Evolutionary conservation across 2,113 vertebrate species (phyloP).

Genomic region (Prinia subflava): DNA sequence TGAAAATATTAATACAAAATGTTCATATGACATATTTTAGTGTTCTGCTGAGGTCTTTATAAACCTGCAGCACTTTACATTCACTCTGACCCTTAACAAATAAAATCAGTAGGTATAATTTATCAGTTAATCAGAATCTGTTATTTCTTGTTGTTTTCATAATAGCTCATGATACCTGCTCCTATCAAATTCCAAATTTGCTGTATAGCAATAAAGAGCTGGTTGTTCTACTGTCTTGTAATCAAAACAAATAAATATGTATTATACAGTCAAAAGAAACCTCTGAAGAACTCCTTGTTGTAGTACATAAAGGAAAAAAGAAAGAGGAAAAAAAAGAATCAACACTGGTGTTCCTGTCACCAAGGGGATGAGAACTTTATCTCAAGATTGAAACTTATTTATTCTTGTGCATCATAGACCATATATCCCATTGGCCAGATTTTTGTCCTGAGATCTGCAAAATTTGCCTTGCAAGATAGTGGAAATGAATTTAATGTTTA

Average conservation of each 20-base stretch:
- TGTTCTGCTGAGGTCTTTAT: neutral
- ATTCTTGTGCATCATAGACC: neutral
- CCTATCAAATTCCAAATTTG: neutral
- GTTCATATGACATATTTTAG: neutral
- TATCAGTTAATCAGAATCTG: neutral
- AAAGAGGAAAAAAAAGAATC: fast-evolving
- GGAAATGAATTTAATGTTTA: neutral
- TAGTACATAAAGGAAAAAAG: neutral
- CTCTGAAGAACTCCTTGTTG: neutral
- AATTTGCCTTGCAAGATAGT: neutral
- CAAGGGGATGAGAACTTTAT: neutral
- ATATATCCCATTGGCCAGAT: fast-evolving
- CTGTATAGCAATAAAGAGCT: neutral
- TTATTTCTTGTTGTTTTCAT: neutral
- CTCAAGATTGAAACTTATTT: neutral
- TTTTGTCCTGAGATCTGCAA: neutral
- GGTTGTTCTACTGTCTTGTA: neutral
- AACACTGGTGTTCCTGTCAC: neutral
- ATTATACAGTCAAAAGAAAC: neutral
- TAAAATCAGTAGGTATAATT: neutral
- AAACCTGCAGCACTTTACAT: neutral
- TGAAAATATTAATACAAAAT: neutral
- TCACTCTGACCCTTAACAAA: neutral
- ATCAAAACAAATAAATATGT: neutral
- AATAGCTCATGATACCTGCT: neutral